Base-by-base conservation (phyloP, 2,797 vertebrate species). In the Lacerta agilis region DNA sequence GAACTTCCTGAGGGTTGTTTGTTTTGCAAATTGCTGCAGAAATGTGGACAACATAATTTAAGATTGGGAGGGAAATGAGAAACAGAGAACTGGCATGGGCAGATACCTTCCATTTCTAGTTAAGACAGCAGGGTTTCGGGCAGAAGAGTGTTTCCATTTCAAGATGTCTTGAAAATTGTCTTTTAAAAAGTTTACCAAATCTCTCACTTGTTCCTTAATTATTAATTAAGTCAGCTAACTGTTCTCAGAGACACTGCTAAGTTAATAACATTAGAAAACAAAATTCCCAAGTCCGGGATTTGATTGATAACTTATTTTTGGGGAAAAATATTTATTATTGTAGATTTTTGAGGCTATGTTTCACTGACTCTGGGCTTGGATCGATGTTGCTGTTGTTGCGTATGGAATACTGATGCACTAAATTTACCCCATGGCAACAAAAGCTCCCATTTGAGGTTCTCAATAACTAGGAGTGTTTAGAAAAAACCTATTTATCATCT, bases 201-300 rank as follows among this genome's bases (percentile, higher is more conserved):
- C 93, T 38, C 71, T 82, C 8, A 1, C 0, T 4, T 87, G 82
- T 90, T 11, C 67, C 7, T 88, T 83, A 43, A 93, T 88, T 92
- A 89, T 82, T 79, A 92, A 84, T 72, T 11, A 87, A 91, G 90
- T 87, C 87, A 81, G 20, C 23, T 87, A 76, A 3, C 73, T 55
- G 83, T 36, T 90, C 9, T 73, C 76, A 78, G 64, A 93, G 73
- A 90, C 20, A 58, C 49, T 94, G 86, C 41, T 73, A 92, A 87
- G 23, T 79, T 93, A 27, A 49, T 29, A 91, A 58, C 77, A 20
- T 61, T 88, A 41, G 23, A 87, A 73, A 91, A 84, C 23, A 61
- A 83, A 82, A 77, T 64, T 80, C 86, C 82, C 81, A 75, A 91
- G 45, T 4, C 86, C 90, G 87, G 71, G 25, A 80, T 87, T 83